phyloP scores from a whole-genome alignment of 92 coral and sea anemone species.

The Epizoanthus ramosus region DNA sequence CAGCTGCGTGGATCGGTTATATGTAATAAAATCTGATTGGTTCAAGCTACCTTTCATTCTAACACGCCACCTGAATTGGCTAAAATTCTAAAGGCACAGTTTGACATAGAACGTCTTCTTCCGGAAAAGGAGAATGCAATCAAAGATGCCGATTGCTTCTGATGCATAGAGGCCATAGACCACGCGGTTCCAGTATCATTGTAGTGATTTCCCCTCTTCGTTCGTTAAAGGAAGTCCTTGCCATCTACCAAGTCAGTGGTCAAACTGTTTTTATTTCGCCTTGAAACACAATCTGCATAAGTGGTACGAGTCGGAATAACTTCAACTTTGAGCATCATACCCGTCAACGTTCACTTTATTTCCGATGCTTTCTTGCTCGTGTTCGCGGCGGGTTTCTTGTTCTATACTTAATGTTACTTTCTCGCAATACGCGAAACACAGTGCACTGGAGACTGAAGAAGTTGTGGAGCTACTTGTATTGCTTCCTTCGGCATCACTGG shows the following conservation, averaged over 20 bases:
- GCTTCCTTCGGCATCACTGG: conserved; percentile 3
- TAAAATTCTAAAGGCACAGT: conserved; percentile 18
- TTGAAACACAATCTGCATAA: conserved; percentile 30
- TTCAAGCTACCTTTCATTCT: neutral
- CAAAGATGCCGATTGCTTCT: conserved; percentile 30
- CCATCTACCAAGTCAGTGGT: neutral
- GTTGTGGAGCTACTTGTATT: conserved; percentile 35
- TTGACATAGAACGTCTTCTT: conserved; percentile 27
- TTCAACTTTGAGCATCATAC: conserved; percentile 31
- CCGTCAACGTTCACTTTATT: conserved; percentile 23
- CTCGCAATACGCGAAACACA: conserved; percentile 32
- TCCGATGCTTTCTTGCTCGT: conserved; percentile 34
- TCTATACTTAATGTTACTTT: conserved; percentile 27
- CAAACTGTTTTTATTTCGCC: conserved; percentile 5
- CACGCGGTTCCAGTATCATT: conserved; percentile 14
- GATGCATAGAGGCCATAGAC: conserved; percentile 7
- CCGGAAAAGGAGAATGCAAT: conserved; percentile 21
- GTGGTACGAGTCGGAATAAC: conserved; percentile 31
- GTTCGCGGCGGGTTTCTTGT: too few species aligned
- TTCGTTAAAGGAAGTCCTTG: too few species aligned
- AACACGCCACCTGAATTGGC: conserved; percentile 27
- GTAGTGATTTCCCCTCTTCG: too few species aligned
- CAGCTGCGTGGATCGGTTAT: too few species aligned
- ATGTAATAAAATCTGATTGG: too few species aligned
- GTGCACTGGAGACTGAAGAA: conserved; percentile 24